Base-by-base conservation (phyloP, 2,888 invertebrate species). In the Drosophila recens region DNA sequence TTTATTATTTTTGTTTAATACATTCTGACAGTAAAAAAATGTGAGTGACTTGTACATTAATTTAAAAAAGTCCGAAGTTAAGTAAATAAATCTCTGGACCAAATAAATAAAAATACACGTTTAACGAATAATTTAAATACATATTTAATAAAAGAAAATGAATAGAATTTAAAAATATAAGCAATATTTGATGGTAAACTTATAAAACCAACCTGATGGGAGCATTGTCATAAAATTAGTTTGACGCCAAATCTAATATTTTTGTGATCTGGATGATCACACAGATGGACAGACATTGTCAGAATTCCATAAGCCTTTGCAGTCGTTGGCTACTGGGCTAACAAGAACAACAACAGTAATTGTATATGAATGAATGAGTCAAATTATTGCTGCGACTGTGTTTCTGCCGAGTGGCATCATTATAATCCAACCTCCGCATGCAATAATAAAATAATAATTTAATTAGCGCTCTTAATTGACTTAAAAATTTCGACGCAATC, bases 401-500 rank as follows among this genome's bases (percentile, higher is more conserved):
- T 27, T 8, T 27, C 48, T 48, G 20, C 9, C 15, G 34, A 17
- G 43, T 68, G 53, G 33, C 80, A 56, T 63, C 72, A 78, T 75
- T 79, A 80, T 75, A 65, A 66, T 68, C 65, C 79, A 79, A 53
- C 72, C 80, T 68, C 58, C 67, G 67, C 78, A 27, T 45, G 33
- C 49, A 64, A 57, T 51, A 80, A 76, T 80, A 65, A 66, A 64
- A 67, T 72, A 76, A 87, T 89, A 89, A 85, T 79, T 85, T 79
- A 85, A 85, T 89, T 85, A 87, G 78, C 67, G 68, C 67, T 40
- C 75, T 84, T 85, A 85, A 85, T 85, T 85, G 89, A 79, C 71
- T 72, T 67, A 73, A 61, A 89, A 76, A 75, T 83, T 64, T 58
- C 23, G 34, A 54, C 42, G 33, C 43, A 54, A 34, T 46, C 36